These are phyloP conservation scores for Spodoptera frugiperda DNA, from an alignment of 1,140 invertebrate species.

Conservation along the genomic window DNA sequence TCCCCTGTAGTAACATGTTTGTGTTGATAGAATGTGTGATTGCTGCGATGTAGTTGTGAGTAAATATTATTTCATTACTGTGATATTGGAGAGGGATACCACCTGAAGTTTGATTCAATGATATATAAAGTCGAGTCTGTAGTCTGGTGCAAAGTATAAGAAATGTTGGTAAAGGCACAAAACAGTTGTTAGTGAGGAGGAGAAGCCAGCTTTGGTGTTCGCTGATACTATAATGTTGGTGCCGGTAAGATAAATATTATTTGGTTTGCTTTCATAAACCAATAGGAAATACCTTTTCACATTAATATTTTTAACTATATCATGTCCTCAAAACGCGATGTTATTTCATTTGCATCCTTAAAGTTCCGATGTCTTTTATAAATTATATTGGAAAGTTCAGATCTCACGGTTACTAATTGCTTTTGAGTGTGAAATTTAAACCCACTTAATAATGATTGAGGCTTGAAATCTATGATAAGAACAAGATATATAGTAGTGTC, in stretches of 20 bases:
- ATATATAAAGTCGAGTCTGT: slow-evolving; percentile 52
- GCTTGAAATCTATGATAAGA: slow-evolving; percentile 53
- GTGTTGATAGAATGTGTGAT: slow-evolving; percentile 66
- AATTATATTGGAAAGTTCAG: slow-evolving; percentile 80
- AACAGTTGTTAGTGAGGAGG: slow-evolving; percentile 73
- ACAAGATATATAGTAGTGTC: slow-evolving; percentile 53
- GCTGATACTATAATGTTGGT: slow-evolving; percentile 71
- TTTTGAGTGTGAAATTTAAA: slow-evolving; percentile 74
- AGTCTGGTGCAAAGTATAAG: slow-evolving; percentile 61
- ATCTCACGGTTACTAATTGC: slow-evolving; percentile 81
- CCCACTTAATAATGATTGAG: slow-evolving; percentile 54
- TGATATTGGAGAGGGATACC: slow-evolving; percentile 79
- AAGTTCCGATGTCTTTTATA: slow-evolving; percentile 70
- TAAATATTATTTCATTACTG: slow-evolving; percentile 76
- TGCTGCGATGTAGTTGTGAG: slow-evolving; percentile 59
- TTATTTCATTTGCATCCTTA: slow-evolving; percentile 84
- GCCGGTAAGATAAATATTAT: slow-evolving; percentile 75
- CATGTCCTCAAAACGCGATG: slow-evolving; percentile 84
- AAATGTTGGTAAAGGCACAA: slow-evolving; percentile 78
- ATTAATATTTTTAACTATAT: slow-evolving; percentile 87
- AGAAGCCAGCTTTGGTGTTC: slow-evolving; percentile 84
- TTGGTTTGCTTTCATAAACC: slow-evolving; percentile 80
- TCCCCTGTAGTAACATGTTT: slow-evolving; percentile 46
- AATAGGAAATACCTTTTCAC: slow-evolving; percentile 87
- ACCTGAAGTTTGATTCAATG: slow-evolving; percentile 58